These are phyloP conservation scores for Tragelaphus buxtoni DNA, from an alignment of 2,113 vertebrate genomes.

Conservation along the genomic window DNA sequence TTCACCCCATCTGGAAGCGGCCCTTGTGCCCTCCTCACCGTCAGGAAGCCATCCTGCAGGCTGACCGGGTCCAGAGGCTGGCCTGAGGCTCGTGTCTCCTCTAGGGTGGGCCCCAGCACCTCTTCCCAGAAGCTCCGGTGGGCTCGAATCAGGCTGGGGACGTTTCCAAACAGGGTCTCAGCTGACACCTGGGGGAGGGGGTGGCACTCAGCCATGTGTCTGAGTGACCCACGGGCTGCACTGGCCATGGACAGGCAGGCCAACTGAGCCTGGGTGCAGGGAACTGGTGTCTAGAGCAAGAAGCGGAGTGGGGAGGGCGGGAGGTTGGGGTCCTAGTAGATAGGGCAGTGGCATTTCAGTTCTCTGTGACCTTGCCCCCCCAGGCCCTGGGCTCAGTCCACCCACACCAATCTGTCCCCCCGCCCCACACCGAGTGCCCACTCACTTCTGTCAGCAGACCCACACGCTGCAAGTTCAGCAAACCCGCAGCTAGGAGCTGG, in stretches of 20 bases:
- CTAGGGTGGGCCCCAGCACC: constrained; percentile 83
- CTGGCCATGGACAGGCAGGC: not conserved
- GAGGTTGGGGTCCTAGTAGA: not conserved
- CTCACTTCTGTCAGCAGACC: constrained; percentile 86
- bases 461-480: constrained; percentile 79
- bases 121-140: constrained; percentile 87
- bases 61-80: constrained; percentile 82
- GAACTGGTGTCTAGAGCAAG: not conserved
- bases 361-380: not conserved
- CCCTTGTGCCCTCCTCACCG: constrained; percentile 69
- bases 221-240: not conserved
- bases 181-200: constrained; percentile 71
- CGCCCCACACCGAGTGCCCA: not conserved
- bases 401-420: not conserved
- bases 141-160: constrained; percentile 79
- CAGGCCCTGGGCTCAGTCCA: not conserved
- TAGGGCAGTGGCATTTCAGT: not conserved
- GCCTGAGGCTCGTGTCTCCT: constrained; percentile 76
- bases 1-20: not conserved
- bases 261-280: not conserved
- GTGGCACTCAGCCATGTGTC: not conserved
- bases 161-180: constrained; percentile 82
- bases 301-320: no score
- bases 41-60: constrained; percentile 83
- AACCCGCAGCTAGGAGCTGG: constrained; percentile 83